Evolutionary conservation across 2,888 invertebrate genomes (phyloP), one percentile per base, ranked within the genome.

Genomic region (Hydriomena furcata): DNA sequence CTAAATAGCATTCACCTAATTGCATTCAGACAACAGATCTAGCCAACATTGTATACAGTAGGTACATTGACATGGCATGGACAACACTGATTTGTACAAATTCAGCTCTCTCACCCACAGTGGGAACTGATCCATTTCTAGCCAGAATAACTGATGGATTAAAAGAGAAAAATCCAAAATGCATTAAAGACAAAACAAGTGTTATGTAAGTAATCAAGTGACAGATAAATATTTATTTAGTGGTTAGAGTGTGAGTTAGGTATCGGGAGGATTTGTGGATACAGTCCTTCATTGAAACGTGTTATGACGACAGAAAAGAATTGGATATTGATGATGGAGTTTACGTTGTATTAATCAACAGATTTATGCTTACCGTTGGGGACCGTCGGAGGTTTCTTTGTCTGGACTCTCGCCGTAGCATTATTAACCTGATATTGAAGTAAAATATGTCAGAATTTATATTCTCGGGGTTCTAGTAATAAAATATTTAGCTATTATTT

Each of bases 371-470:
- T 92, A 97, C 97, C 97, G 92, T 96, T 95, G 72, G 97, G 96
- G 84, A 97, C 94, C 72, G 96, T 93, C 68, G 97, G 94, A 71
- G 97, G 96, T 93, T 99, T 99, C 94, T 98, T 98, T 82, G 99
- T 99, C 94, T 99, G 99, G 89, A 99, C 98, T 92, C 99, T 94
- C 77, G 99, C 99, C 75, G 99, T 99, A 72, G 99, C 99, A 93
- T 99, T 99, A 94, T 99, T 99, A 87, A 99, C 98, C 98, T 98
- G 93, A 82, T 91, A 79, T 68, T 71, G 73, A 77, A 84, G 74
- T 76, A 79, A 85, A 79, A 64, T 63, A 73, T 68, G 67, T 85
- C 72, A 86, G 71, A 79, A 67, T 63, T 70, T 81, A 58, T 55
- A 55, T 58, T 46, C 63, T 60, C 46, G 52, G 48, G 25, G 42